Conservation (phyloP, 2,888 invertebrate genomes). For the Panopea generosa region DNA sequence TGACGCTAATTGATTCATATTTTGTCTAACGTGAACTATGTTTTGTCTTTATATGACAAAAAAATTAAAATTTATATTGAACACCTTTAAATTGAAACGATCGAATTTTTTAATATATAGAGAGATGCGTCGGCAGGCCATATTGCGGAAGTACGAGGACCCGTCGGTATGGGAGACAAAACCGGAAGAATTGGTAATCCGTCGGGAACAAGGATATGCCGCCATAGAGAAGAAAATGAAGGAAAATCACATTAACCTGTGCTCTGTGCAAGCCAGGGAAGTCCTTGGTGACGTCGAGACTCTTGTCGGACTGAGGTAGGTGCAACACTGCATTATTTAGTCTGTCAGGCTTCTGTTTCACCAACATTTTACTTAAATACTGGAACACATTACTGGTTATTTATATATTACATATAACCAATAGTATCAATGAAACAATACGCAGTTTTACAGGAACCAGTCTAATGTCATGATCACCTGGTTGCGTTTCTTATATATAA, state of each 20-base stretch:
- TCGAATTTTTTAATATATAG: too few relatives aligned
- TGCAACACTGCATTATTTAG: too few relatives aligned
- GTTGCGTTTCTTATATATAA: too few relatives aligned
- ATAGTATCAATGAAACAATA: background rate
- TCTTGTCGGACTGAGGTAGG: conserved; percentile 52
- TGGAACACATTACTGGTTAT: background rate
- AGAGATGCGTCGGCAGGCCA: conserved; percentile 71
- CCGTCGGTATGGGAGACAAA: conserved; percentile 74
- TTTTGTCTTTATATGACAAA: too few relatives aligned
- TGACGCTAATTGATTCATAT: too few relatives aligned
- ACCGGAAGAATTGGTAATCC: conserved; percentile 72
- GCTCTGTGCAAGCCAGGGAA: conserved; percentile 78
- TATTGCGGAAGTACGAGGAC: conserved; percentile 74
- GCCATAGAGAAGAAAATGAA: conserved; percentile 78
- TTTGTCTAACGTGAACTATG: too few relatives aligned
- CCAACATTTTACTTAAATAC: too few relatives aligned
- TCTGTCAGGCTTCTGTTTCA: too few relatives aligned
- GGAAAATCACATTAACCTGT: conserved; percentile 73
- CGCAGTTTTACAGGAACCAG: too few relatives aligned
- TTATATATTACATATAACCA: background rate
- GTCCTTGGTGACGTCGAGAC: conserved; percentile 80
- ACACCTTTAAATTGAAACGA: too few relatives aligned
- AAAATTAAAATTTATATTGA: too few relatives aligned
- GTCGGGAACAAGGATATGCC: conserved; percentile 81
- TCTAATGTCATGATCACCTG: too few relatives aligned